Percentiles rank a stretch among this genome's conserved stretches.
These are phyloP conservation scores for Acleris laterana DNA, from an alignment of 2,888 invertebrate genomes.

Conservation along the genomic window DNA sequence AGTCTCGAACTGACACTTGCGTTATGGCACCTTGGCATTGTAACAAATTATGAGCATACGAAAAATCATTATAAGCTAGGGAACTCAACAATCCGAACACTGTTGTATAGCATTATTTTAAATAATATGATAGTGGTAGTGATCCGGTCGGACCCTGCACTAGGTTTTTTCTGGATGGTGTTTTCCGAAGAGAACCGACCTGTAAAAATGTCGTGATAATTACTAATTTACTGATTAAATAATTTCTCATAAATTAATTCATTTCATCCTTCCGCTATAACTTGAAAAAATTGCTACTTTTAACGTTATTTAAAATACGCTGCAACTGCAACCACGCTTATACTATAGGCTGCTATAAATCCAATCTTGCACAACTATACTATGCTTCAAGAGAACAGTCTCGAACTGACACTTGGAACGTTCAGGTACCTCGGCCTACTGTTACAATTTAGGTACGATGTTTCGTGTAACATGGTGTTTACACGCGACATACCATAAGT, in stretches of 20 bases:
- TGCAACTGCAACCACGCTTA: slow-evolving; percentile 9
- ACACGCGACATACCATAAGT: background rate
- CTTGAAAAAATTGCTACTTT: too few species aligned
- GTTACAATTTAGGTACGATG: background rate
- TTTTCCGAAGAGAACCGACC: too few species aligned
- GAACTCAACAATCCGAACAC: too few species aligned
- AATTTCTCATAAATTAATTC: too few species aligned
- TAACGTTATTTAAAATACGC: background rate
- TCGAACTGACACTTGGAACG: slow-evolving; percentile 17
- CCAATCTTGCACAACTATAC: slow-evolving; percentile 29
- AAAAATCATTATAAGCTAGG: too few species aligned
- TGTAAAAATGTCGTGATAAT: too few species aligned
- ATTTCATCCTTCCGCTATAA: background rate
- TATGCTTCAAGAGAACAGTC: slow-evolving; percentile 19
- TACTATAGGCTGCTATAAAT: slow-evolving; percentile 4
- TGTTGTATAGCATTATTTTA: too few species aligned
- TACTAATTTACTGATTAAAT: too few species aligned
- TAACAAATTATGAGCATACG: background rate
- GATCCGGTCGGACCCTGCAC: too few species aligned
- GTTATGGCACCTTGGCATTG: background rate
- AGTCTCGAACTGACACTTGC: slow-evolving; percentile 21
- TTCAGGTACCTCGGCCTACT: background rate
- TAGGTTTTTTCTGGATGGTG: too few species aligned
- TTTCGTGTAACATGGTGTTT: slow-evolving; percentile 1
- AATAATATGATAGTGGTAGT: too few species aligned